A percentile compares a stretch with the other conserved stretches of the same genome.
These are phyloP conservation scores for Ophonus ardosiacus DNA, from an alignment of 2,888 invertebrate species.

Conservation along the genomic window DNA sequence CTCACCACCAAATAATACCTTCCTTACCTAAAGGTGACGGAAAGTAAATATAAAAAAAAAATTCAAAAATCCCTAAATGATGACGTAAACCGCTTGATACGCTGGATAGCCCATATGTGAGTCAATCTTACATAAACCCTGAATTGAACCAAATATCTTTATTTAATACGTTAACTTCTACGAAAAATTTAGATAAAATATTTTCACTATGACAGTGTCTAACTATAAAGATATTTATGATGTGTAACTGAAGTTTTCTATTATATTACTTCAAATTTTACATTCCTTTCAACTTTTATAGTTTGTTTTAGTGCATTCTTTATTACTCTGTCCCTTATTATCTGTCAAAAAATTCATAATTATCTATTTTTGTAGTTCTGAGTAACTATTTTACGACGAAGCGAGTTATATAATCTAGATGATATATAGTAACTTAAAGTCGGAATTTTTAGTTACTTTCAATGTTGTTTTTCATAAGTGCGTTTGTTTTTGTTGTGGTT, in stretches of 20 bases:
- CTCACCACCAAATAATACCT: too few relatives aligned
- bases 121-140: background rate
- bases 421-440: background rate
- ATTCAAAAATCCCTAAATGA: too few relatives aligned
- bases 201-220: background rate
- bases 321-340: background rate
- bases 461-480: background rate
- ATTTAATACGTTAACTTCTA: background rate
- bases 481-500: background rate
- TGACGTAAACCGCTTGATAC: too few relatives aligned
- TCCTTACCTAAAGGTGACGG: too few relatives aligned
- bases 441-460: too few relatives aligned
- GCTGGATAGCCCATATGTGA: too few relatives aligned
- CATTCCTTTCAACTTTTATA: background rate
- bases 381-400: background rate
- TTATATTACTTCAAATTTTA: background rate
- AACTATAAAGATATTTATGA: background rate
- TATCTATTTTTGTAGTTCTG: background rate
- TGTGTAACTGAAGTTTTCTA: background rate
- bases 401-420: background rate
- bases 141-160: background rate
- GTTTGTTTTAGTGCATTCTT: background rate
- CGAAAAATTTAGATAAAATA: background rate
- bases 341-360: background rate
- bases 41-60: too few relatives aligned